Evolutionary conservation across 2,797 vertebrate genomes (phyloP), one percentile per base, ranked within the genome.

Genomic region (Oophaga sylvatica): DNA sequence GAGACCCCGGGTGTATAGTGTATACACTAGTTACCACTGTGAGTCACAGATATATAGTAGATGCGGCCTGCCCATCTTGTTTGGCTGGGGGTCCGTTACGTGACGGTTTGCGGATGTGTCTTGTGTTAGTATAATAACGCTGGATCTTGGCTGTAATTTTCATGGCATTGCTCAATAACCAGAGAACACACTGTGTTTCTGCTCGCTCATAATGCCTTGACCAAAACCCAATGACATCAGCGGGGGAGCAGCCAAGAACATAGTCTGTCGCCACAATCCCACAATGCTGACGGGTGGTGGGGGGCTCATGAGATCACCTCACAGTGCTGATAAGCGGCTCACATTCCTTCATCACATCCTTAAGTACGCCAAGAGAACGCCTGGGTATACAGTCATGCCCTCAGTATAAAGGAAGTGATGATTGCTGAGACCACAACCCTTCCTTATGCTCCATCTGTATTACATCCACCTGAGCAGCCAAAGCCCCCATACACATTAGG

Each of bases 171-270:
- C 53, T 59, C 19, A 59, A 60, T 26, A 83, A 56, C n/a, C 67
- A 57, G 48, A 56, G 67, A 31, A 83, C 67, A 71, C 0, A 6
- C 48, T 20, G 68, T 41, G 31, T 73, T 62, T n/a, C 10, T 68
- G 29, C 45, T 53, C 41, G 26, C 41, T 53, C 62, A 45, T 13
- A 68, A n/a, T 19, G 81, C n/a, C 65, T 41, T 11, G 22, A n/a
- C 56, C 19, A 59, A n/a, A 35, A 19, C 15, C 29, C 22, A 16
- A 67, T 85, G 71, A 85, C 83, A 65, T 77, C 71, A 76, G 41
- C 35, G n/a, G 20, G 20, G 16, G 10, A 48, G 12, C n/a, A 17
- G 35, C 71, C 83, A 76, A 78, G 35, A 75, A 48, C 70, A 41
- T 41, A 16, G 10, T 22, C 22, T 65, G 73, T 75, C 70, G 17